A percentile compares a stretch with the other conserved stretches of the same genome.
Conservation (phyloP, 2,888 invertebrate genomes). For the Rhagophthalmus giganteus region DNA sequence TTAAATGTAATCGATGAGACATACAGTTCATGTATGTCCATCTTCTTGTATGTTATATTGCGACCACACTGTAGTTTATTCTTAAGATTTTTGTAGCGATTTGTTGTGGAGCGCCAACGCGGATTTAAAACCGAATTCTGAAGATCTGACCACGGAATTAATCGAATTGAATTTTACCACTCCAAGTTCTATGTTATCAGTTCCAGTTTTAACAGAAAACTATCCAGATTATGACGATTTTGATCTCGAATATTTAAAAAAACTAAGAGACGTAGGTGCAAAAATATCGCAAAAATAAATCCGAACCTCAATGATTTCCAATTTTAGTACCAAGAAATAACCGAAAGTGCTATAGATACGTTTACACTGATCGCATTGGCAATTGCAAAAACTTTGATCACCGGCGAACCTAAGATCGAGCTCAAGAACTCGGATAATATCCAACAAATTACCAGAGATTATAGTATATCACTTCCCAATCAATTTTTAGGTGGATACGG, state of each 20-base stretch:
- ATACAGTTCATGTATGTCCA: no score
- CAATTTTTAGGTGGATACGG: conserved; percentile 1
- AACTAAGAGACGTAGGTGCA: conserved; percentile 12
- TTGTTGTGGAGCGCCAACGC: no score
- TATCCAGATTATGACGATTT: conserved; percentile 18
- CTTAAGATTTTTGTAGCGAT: no score
- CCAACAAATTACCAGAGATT: not conserved
- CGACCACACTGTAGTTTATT: no score
- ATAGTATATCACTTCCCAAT: not conserved
- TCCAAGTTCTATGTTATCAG: not conserved
- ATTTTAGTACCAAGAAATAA: conserved; percentile 13
- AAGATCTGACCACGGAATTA: no score
- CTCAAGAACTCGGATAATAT: not conserved
- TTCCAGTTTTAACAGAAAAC: conserved; percentile 6
- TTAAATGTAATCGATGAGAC: no score
- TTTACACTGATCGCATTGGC: conserved; percentile 1
- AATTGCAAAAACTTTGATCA: conserved; percentile 4
- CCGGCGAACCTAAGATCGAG: conserved; percentile 5
- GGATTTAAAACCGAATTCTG: no score
- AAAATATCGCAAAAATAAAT: no score
- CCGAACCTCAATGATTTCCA: no score
- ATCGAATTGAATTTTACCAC: conserved; percentile 6
- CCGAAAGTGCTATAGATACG: conserved; percentile 4
- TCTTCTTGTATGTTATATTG: no score
- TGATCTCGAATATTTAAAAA: conserved; percentile 5